A percentile compares a stretch with the other conserved stretches of the same genome.
Conservation (phyloP, 2,797 vertebrate genomes). For the Hyperoplus lanceolatus region DNA sequence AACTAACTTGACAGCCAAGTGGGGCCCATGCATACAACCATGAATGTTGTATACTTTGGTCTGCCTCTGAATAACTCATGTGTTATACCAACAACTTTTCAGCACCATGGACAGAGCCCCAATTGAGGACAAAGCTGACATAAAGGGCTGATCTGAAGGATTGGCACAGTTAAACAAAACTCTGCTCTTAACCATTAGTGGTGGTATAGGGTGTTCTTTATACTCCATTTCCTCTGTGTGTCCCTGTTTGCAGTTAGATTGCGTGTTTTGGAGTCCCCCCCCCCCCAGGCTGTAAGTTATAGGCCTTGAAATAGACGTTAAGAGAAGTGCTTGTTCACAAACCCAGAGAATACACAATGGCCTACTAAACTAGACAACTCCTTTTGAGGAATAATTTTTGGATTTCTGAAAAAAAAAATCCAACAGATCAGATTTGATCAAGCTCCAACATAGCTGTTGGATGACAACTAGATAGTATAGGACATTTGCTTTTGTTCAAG, state of each 20-base stretch:
- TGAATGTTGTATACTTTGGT: conserved; percentile 37
- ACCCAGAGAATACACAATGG: conserved; percentile 46
- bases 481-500: background rate
- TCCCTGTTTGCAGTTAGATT: conserved; percentile 30
- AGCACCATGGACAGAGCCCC: conserved; percentile 28
- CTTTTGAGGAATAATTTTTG: conserved; percentile 33
- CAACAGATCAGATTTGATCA: conserved; percentile 11
- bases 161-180: conserved; percentile 16
- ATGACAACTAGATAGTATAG: background rate
- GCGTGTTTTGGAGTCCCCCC: conserved; percentile 5
- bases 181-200: conserved; percentile 6
- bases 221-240: conserved; percentile 26
- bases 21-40: conserved; percentile 30
- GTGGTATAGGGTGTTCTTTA: conserved; percentile 6
- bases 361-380: conserved; percentile 31
- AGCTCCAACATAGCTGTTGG: background rate
- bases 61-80: background rate
- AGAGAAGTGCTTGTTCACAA: conserved; percentile 41
- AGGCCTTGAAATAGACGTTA: conserved; percentile 48
- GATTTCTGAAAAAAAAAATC: no score
- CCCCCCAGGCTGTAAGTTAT: conserved; percentile 22
- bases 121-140: conserved; percentile 1
- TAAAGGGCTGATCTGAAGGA: conserved; percentile 20
- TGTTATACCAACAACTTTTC: conserved; percentile 2
- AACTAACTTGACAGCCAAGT: conserved; percentile 45